A percentile compares a stretch with the other conserved stretches of the same genome.
phyloP scores from a whole-genome alignment of 2,113 vertebrate species.

The Thamnophis sirtalis region DNA sequence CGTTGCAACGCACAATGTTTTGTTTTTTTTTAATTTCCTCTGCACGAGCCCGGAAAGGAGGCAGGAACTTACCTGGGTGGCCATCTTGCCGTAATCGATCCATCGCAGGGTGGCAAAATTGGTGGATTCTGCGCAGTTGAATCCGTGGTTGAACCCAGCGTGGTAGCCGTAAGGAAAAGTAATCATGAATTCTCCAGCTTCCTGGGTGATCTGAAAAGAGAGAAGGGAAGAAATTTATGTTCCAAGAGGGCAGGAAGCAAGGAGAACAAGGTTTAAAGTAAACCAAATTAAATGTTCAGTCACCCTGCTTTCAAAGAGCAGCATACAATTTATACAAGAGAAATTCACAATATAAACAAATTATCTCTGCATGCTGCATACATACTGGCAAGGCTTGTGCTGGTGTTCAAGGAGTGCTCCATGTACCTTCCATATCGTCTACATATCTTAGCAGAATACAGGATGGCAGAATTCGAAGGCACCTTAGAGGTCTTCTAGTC shows the following conservation, averaged over 20 bases:
- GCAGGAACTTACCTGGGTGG: slow-evolving; percentile 78
- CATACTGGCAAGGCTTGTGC: too few species aligned
- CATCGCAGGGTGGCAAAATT: slow-evolving; percentile 96
- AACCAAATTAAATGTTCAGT: too few species aligned
- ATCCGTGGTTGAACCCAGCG: slow-evolving; percentile 96
- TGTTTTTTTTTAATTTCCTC: not conserved
- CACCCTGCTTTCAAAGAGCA: not conserved
- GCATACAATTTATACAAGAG: not conserved
- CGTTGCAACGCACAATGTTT: not conserved
- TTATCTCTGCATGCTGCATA: not conserved
- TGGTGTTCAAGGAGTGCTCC: not conserved
- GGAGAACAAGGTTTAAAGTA: not conserved
- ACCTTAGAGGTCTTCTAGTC: not conserved
- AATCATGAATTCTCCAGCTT: slow-evolving; percentile 95
- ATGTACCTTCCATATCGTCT: not conserved
- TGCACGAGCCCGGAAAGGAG: not conserved
- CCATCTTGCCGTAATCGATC: slow-evolving; percentile 97
- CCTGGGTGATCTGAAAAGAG: slow-evolving; percentile 86
- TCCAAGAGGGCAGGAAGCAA: not conserved
- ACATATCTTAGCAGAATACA: not conserved
- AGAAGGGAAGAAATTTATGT: not conserved
- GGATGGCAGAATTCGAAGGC: not conserved
- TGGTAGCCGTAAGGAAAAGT: slow-evolving; percentile 97
- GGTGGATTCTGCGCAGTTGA: slow-evolving; percentile 97
- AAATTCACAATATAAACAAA: not conserved